These are phyloP conservation scores for Esox masquinongy DNA, from an alignment of 2,797 vertebrate species.

Conservation along the genomic window DNA sequence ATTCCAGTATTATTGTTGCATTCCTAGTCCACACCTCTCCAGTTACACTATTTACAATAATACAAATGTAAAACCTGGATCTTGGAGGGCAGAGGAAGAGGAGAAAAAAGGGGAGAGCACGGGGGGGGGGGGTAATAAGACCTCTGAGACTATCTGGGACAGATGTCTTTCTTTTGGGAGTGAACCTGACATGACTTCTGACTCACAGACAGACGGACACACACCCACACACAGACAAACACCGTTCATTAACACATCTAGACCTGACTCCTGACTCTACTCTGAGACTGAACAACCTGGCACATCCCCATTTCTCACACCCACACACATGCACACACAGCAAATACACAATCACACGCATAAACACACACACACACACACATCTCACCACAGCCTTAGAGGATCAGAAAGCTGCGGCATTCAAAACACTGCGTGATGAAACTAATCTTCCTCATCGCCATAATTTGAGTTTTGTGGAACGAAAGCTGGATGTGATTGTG, in stretches of 20 bases:
- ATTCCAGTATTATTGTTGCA: constrained; percentile 17
- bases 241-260: background rate
- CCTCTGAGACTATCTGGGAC: constrained; percentile 15
- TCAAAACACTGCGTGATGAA: background rate
- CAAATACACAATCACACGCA: constrained; percentile 13
- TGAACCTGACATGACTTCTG: constrained; percentile 2
- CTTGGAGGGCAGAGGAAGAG: background rate
- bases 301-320: background rate
- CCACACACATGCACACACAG: background rate
- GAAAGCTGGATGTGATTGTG: background rate
- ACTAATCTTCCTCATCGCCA: background rate
- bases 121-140: constrained; percentile 1
- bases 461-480: background rate
- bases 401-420: constrained; percentile 37
- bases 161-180: constrained; percentile 17
- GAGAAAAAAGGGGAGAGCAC: background rate
- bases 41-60: constrained; percentile 16
- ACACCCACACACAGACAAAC: too few species aligned
- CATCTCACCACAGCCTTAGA: constrained; percentile 4
- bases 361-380: background rate
- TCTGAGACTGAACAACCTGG: constrained; percentile 5
- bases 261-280: background rate
- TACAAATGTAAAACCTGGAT: constrained; percentile 19
- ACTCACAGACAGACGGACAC: too few species aligned
- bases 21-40: constrained; percentile 1